Conservation (phyloP, 2,888 invertebrate genomes). For the Alsophila aescularia region DNA sequence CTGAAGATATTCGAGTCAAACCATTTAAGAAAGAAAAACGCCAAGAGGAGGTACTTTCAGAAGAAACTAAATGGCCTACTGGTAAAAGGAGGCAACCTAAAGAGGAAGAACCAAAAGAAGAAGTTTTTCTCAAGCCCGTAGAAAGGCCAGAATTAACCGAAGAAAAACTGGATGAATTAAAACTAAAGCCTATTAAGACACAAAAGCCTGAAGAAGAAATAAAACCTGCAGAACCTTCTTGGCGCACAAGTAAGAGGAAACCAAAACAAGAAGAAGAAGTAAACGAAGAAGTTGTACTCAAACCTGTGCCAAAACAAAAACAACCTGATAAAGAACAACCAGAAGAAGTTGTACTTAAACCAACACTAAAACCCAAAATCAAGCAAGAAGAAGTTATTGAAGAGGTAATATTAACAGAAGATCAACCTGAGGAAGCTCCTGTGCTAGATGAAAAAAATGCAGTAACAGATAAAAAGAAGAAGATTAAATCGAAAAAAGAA, state of each 20-base stretch:
- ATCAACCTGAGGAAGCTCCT: constrained; percentile 2
- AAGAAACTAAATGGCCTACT: constrained; percentile 51
- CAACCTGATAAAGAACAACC: constrained; percentile 76
- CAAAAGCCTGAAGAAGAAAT: constrained; percentile 54
- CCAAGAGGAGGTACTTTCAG: constrained; percentile 47
- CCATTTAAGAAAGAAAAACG: constrained; percentile 34
- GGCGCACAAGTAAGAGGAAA: constrained; percentile 55
- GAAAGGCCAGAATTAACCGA: constrained; percentile 61
- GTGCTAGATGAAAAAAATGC: not conserved
- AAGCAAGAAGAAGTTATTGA: constrained; percentile 56
- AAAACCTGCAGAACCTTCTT: constrained; percentile 47
- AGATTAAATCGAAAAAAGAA: constrained; percentile 14
- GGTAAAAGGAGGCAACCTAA: constrained; percentile 53
- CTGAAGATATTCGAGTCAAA: constrained; percentile 45
- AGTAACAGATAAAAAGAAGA: constrained; percentile 1
- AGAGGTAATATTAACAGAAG: too few relatives aligned
- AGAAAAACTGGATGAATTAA: constrained; percentile 72
- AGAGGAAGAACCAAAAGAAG: constrained; percentile 59
- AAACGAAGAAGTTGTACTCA: constrained; percentile 65
- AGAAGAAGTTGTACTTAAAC: constrained; percentile 70
- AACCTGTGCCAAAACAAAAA: constrained; percentile 65
- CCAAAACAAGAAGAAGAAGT: constrained; percentile 60
- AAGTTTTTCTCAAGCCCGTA: constrained; percentile 75
- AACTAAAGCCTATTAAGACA: constrained; percentile 57
- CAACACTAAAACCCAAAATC: constrained; percentile 50